phyloP scores from a whole-genome alignment of 2,797 vertebrate species.

The Scyliorhinus canicula region DNA sequence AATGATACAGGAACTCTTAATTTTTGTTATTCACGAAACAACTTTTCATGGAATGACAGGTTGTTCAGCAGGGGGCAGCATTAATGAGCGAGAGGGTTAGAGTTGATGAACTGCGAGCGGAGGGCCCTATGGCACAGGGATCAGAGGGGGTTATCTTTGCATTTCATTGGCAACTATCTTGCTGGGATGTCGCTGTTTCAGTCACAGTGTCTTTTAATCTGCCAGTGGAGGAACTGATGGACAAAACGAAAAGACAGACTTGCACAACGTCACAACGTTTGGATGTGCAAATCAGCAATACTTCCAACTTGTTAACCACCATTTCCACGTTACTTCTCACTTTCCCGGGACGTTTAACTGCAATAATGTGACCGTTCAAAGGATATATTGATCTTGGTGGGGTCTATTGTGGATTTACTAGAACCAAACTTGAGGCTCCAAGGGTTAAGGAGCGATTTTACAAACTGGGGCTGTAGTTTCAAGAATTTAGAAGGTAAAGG shows the following conservation, averaged over 20 bases:
- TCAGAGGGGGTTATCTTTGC: neutral
- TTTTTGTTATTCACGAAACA: neutral
- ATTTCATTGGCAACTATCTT: neutral
- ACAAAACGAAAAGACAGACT: neutral
- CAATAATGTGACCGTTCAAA: neutral
- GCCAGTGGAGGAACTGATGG: neutral
- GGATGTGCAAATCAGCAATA: neutral
- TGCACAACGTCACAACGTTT: neutral
- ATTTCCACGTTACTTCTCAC: neutral
- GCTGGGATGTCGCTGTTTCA: neutral
- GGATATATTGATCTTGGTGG: neutral
- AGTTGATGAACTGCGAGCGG: neutral
- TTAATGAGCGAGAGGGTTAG: neutral
- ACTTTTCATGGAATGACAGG: neutral
- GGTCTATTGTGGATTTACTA: neutral
- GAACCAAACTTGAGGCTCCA: neutral
- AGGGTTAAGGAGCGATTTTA: neutral
- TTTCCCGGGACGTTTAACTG: neutral
- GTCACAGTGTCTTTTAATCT: neutral
- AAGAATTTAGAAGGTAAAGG: neutral
- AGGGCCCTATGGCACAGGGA: neutral
- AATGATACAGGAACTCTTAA: neutral
- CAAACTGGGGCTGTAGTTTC: neutral
- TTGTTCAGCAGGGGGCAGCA: slow-evolving; percentile 1
- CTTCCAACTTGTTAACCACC: neutral